A percentile compares a stretch with the other conserved stretches of the same genome.
Conservation (phyloP, 2,113 vertebrate genomes). For the Lophius piscatorius region DNA sequence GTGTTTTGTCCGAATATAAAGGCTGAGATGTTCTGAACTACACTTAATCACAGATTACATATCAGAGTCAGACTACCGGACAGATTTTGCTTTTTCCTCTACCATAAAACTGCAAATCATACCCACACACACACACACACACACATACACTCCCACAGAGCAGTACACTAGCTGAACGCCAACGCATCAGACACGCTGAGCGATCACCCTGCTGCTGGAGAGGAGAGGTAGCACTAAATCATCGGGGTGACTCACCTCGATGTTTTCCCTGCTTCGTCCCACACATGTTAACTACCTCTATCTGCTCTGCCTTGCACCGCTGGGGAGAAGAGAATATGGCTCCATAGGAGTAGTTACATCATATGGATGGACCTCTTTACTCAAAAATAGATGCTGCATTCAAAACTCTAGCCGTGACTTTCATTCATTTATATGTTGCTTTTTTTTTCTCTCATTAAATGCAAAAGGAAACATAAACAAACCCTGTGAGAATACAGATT, state of each 20-base stretch:
- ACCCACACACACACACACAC: constrained; percentile 31
- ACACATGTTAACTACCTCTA: constrained; percentile 41
- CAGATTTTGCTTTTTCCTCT: background rate
- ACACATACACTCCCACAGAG: constrained; percentile 1
- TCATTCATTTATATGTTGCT: background rate
- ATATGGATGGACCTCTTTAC: constrained; percentile 19
- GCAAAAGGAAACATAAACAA: too few species aligned
- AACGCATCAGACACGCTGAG: constrained; percentile 3
- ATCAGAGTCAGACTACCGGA: constrained; percentile 14
- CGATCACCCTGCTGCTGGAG: constrained; percentile 1
- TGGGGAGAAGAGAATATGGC: constrained; percentile 6
- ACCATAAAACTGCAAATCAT: constrained; percentile 21
- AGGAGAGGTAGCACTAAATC: constrained; percentile 14
- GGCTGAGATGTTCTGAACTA: constrained; percentile 9
- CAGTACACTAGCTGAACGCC: background rate
- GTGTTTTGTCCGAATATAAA: constrained; percentile 35
- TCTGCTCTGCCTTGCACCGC: constrained; percentile 15
- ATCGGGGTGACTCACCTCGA: constrained; percentile 50
- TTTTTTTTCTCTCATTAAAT: background rate
- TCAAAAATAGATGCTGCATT: constrained; percentile 30
- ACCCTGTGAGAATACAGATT: too few species aligned
- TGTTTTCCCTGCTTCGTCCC: constrained; percentile 49
- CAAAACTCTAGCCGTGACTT: background rate
- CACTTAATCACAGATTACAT: constrained; percentile 2
- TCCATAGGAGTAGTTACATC: constrained; percentile 9